Evolutionary conservation across 1,140 invertebrate species (phyloP).

Genomic region (Oncopeltus fasciatus): DNA sequence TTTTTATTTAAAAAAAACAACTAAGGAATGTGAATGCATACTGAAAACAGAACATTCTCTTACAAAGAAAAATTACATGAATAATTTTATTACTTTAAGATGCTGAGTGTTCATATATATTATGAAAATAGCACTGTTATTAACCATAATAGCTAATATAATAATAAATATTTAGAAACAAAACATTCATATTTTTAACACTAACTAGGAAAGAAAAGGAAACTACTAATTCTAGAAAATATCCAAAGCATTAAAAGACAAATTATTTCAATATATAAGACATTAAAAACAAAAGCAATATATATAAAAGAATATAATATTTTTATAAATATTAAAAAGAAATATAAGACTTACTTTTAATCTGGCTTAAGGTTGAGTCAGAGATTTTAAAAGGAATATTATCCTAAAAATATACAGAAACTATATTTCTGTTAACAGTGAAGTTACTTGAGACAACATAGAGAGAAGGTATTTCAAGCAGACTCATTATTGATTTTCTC

Average conservation of each 20-base stretch:
- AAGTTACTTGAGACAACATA: not conserved
- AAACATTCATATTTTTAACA: not conserved
- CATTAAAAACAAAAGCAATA: too few relatives aligned
- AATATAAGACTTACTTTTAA: too few relatives aligned
- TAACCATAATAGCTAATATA: not conserved
- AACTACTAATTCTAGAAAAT: too few relatives aligned
- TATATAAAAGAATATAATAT: too few relatives aligned
- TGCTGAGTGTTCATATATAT: not conserved
- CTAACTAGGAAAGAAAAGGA: not conserved
- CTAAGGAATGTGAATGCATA: too few relatives aligned
- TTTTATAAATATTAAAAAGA: too few relatives aligned
- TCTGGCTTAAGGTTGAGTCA: too few relatives aligned
- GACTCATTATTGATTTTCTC: conserved; percentile 10
- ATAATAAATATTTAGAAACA: not conserved
- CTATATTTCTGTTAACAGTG: not conserved
- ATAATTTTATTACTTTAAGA: not conserved
- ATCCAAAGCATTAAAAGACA: too few relatives aligned
- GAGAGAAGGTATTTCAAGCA: not conserved
- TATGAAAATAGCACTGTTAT: not conserved
- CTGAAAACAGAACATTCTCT: too few relatives aligned
- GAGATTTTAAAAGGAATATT: too few relatives aligned
- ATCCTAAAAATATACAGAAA: not conserved
- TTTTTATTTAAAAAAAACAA: too few relatives aligned
- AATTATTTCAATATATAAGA: too few relatives aligned
- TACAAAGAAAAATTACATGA: not conserved